A percentile compares a stretch with the other conserved stretches of the same genome.
phyloP scores from a whole-genome alignment of 2,888 invertebrate species.

The Leucophenga maculata region DNA sequence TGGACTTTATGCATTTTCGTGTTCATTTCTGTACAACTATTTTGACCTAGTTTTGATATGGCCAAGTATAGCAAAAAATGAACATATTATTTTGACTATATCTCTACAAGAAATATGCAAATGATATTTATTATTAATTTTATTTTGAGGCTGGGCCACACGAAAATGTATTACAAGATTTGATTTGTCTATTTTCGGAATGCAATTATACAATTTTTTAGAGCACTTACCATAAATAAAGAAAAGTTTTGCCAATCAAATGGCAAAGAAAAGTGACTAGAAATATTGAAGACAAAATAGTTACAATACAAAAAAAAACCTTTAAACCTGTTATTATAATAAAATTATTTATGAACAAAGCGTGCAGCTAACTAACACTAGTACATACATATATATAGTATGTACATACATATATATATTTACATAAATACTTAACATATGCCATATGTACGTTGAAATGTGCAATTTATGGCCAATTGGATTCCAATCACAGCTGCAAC shows the following conservation, averaged over 20 bases:
- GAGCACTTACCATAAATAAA: too few relatives aligned
- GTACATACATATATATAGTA: neutral
- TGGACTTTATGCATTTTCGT: neutral
- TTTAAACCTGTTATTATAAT: constrained; percentile 21
- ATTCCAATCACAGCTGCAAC: constrained; percentile 4
- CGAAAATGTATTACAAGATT: too few relatives aligned
- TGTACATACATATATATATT: neutral
- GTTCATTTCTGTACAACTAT: neutral
- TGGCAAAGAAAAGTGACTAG: too few relatives aligned
- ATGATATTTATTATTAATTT: neutral
- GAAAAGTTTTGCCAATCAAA: too few relatives aligned
- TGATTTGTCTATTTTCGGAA: too few relatives aligned
- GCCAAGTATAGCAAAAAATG: neutral
- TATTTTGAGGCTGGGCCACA: too few relatives aligned
- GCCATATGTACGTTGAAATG: neutral
- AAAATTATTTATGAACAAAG: constrained; percentile 21
- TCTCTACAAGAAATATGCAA: constrained; percentile 5
- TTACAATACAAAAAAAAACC: too few relatives aligned
- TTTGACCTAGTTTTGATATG: constrained; percentile 3
- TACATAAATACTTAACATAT: too few relatives aligned
- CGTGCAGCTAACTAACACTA: too few relatives aligned
- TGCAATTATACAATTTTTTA: too few relatives aligned
- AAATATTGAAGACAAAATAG: too few relatives aligned
- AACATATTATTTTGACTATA: neutral
- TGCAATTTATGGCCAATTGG: constrained; percentile 19